Conservation (phyloP, 2,888 invertebrate genomes). For the Oscheius myriophilus region DNA sequence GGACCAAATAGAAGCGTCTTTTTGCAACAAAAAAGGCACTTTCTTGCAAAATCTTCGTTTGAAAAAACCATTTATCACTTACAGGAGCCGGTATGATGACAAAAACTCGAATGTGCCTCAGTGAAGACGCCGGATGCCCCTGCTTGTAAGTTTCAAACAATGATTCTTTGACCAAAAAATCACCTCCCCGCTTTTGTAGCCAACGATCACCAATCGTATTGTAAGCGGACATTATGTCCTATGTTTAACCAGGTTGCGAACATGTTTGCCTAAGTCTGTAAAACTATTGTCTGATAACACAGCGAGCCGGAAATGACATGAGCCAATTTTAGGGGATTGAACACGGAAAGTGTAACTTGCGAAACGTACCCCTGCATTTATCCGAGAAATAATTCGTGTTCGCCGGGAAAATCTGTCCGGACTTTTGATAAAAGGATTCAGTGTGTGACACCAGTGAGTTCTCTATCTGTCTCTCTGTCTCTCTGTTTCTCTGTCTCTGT, state of each 20-base stretch:
- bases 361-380: constrained; percentile 19
- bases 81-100: constrained; percentile 21
- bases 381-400: constrained; percentile 22
- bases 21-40: too few species aligned
- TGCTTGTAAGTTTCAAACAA: constrained; percentile 19
- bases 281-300: neutral
- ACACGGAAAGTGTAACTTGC: constrained; percentile 9
- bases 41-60: too few species aligned
- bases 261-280: neutral
- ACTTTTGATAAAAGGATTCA: neutral
- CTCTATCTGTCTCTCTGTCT: neutral
- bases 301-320: neutral
- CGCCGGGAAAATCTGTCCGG: neutral
- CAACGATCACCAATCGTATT: too few species aligned
- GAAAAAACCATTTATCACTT: too few species aligned
- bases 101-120: constrained; percentile 17
- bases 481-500: too few species aligned
- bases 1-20: too few species aligned
- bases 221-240: too few species aligned
- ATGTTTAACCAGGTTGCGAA: neutral
- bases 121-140: constrained; percentile 10
- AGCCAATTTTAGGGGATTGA: constrained; percentile 14
- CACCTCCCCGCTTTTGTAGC: neutral
- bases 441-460: constrained; percentile 7
- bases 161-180: neutral